Percentiles rank a stretch among this genome's conserved stretches.
Evolutionary conservation across 2,797 vertebrate genomes (phyloP).

Genomic region (Ctenosaura bakeri): DNA sequence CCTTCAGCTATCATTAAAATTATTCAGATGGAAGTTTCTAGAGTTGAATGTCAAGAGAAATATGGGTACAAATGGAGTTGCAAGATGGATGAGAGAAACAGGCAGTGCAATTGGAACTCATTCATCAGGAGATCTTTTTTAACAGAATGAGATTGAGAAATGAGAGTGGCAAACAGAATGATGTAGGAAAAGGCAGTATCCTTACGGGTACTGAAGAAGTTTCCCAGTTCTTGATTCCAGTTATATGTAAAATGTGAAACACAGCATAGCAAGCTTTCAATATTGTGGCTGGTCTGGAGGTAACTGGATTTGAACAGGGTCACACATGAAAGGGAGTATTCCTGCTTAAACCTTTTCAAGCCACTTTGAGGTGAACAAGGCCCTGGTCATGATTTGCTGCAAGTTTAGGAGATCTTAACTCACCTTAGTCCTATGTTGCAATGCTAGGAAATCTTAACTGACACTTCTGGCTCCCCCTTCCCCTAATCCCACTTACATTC

Average conservation of each 20-base stretch:
- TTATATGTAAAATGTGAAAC: not conserved
- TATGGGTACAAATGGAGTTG: not conserved
- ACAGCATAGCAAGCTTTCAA: not conserved
- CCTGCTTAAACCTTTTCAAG: not conserved
- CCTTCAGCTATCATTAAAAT: not conserved
- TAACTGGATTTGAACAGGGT: not conserved
- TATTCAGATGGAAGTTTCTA: not conserved
- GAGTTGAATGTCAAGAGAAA: accelerated
- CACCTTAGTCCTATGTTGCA: not conserved
- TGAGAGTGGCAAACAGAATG: accelerated
- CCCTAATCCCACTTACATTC: not conserved
- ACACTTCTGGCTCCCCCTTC: not conserved
- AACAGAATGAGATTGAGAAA: accelerated
- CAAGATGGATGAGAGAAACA: slow-evolving; percentile 2
- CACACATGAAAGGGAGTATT: not conserved
- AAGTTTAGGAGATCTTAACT: not conserved
- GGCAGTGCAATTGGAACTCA: not conserved
- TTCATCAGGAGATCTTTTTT: not conserved
- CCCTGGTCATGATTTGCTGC: not conserved
- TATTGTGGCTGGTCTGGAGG: not conserved
- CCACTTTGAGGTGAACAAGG: not conserved
- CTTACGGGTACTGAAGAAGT: accelerated
- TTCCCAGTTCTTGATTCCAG: not conserved
- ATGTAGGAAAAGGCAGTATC: not conserved
- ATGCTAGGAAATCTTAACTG: not conserved